A percentile compares a stretch with the other conserved stretches of the same genome.
phyloP scores from a whole-genome alignment of 2,797 vertebrate genomes.

The Coranthus polyacanthus region DNA sequence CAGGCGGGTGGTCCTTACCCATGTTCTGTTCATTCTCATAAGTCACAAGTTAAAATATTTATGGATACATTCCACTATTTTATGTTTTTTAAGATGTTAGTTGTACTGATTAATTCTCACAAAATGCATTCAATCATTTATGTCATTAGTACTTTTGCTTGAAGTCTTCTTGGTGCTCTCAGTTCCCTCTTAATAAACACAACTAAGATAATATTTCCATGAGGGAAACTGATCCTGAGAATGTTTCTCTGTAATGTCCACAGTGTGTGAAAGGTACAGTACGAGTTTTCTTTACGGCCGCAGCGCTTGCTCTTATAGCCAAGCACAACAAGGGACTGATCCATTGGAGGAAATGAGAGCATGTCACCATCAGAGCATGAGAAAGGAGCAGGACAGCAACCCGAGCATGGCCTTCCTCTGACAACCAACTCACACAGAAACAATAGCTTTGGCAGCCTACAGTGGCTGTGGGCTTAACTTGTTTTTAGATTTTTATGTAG shows the following conservation, averaged over 20 bases:
- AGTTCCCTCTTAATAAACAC: conserved; percentile 47
- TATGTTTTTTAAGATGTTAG: not conserved
- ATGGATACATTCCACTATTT: conserved; percentile 14
- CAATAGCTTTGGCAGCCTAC: conserved; percentile 54
- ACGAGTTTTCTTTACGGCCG: conserved; percentile 45
- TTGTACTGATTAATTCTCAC: conserved; percentile 14
- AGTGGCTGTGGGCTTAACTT: conserved; percentile 13
- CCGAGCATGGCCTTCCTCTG: conserved; percentile 59
- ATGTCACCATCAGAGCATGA: conserved; percentile 67
- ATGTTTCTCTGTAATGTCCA: conserved; percentile 41
- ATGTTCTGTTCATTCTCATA: conserved; percentile 21
- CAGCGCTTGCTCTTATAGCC: conserved; percentile 31
- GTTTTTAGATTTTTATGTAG: conserved; percentile 18
- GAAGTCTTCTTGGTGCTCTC: conserved; percentile 4
- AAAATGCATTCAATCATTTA: conserved; percentile 18
- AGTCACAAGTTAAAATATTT: conserved; percentile 24
- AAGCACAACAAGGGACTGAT: conserved; percentile 69
- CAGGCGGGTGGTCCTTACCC: conserved; percentile 54
- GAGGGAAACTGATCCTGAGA: conserved; percentile 51
- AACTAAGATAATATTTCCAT: conserved; percentile 63
- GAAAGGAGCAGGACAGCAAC: conserved; percentile 64
- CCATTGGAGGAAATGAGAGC: conserved; percentile 65
- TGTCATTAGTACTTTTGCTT: conserved; percentile 16
- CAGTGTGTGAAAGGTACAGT: conserved; percentile 34
- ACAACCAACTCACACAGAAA: conserved; percentile 52